Conservation (phyloP, 2,888 invertebrate species). For the Matsumyia berberina region DNA sequence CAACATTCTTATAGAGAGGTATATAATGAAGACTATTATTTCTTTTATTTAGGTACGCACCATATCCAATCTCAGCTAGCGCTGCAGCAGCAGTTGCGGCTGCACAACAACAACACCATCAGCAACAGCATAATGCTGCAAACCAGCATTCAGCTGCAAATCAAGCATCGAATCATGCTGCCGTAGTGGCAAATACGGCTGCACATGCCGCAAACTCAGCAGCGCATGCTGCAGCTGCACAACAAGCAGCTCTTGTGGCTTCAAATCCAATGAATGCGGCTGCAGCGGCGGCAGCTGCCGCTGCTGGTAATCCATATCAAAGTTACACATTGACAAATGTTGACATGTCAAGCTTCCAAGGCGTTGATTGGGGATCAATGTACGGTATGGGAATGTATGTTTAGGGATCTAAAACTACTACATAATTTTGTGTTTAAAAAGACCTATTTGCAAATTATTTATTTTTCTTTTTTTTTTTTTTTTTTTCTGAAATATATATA, state of each 20-base stretch:
- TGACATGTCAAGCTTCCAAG: slow-evolving; percentile 96
- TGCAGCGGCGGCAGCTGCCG: slow-evolving; percentile 87
- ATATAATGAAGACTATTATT: not conserved
- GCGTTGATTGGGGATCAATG: slow-evolving; percentile 95
- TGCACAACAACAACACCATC: slow-evolving; percentile 82
- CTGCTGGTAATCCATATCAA: slow-evolving; percentile 89
- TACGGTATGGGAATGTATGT: slow-evolving; percentile 97
- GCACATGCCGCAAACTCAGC: slow-evolving; percentile 69
- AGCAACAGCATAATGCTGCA: slow-evolving; percentile 70
- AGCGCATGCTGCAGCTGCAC: slow-evolving; percentile 85
- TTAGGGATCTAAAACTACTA: slow-evolving; percentile 77
- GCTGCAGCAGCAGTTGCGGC: slow-evolving; percentile 85
- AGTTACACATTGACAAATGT: slow-evolving; percentile 94
- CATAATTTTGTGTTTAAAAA: slow-evolving; percentile 28
- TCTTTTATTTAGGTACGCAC: slow-evolving; percentile 86
- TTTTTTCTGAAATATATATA: too few relatives aligned
- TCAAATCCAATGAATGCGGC: slow-evolving; percentile 85
- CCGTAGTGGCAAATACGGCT: slow-evolving; percentile 64
- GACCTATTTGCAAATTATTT: slow-evolving; percentile 58
- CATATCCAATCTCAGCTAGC: slow-evolving; percentile 87
- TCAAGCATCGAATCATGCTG: slow-evolving; percentile 75
- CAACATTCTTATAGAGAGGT: too few relatives aligned
- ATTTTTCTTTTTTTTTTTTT: slow-evolving; percentile 30
- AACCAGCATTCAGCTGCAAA: slow-evolving; percentile 75
- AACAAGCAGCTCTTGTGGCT: slow-evolving; percentile 82